Evolutionary conservation across 2,797 vertebrate species (phyloP), one percentile per base, ranked within the genome.

Genomic region (Aulostomus chinensis): DNA sequence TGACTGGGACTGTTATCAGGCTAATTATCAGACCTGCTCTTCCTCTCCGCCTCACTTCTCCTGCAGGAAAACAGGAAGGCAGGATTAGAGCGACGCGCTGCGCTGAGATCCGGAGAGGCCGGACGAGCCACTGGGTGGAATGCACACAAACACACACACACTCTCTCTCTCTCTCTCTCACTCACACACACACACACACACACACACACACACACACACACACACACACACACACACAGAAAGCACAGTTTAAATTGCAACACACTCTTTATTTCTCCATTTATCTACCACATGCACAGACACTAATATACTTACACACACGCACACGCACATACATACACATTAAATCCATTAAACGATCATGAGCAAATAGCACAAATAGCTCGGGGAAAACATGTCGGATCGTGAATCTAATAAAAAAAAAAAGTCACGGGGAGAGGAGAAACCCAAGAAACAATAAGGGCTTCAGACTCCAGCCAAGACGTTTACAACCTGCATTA

Each of bases 51-150:
- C 48, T 79, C 78, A 72, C 73, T 74, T 58, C 73, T 80, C 60
- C 75, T 73, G 77, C 78, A 78, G 85, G 78, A 86, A 86, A 88
- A 88, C 90, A 91, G 90, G 90, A 91, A 91, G 84, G 71, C 58
- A 69, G 88, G 89, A 91, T 90, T 90, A 91, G 84, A 85, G 77
- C 53, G 78, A 80, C 69, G 71, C 74, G 32, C 83, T 78, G 83
- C 40, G 69, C 84, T 60, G 66, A 90, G 85, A 86, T 91, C 88
- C 88, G 84, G 85, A 87, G 81, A 68, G 81, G 70, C 70, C 72
- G 58, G 81, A 78, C 64, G 63, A 78, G 68, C 76, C 75, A 51
- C 70, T 1, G 58, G 33, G 36, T 58, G 78, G 83, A 83, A 88
- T 86, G 78, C 53, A 26, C 49, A 21, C 38, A 60, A 29, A 42